Conservation (phyloP, 2,797 vertebrate genomes). For the Picus viridis region DNA sequence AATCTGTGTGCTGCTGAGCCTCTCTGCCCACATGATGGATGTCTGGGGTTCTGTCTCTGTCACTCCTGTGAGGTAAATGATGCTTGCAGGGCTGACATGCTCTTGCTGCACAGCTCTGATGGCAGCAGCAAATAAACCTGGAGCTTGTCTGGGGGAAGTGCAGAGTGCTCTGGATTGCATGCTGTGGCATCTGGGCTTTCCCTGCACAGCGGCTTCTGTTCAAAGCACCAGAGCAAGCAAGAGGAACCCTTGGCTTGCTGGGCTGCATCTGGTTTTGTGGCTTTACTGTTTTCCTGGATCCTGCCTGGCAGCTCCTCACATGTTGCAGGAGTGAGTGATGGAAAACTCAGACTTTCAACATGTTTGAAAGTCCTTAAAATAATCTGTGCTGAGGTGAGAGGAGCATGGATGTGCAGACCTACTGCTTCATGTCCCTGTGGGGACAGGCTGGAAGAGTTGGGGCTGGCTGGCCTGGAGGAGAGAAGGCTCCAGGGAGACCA, state of each 20-base stretch:
- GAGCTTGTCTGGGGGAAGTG: neutral
- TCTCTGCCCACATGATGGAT: neutral
- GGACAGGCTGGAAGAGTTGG: no score
- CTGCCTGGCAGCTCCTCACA: fast-evolving
- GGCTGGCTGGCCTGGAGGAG: no score
- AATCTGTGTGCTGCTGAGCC: neutral
- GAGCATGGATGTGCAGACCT: neutral
- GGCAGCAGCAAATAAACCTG: neutral
- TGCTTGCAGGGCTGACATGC: neutral
- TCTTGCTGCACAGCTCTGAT: neutral
- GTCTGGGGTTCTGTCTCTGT: neutral
- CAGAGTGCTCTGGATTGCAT: neutral
- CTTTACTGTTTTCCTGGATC: neutral
- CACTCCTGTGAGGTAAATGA: neutral
- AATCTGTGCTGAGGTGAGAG: neutral
- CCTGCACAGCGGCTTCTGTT: neutral
- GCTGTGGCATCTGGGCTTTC: no score
- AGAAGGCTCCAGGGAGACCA: no score
- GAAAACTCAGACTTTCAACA: neutral
- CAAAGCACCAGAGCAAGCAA: neutral
- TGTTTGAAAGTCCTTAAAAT: neutral
- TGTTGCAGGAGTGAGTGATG: neutral
- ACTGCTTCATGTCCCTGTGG: neutral
- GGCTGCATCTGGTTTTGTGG: neutral
- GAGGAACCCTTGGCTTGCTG: neutral